Base-by-base conservation (phyloP, 35 echinoderm and acorn worm genomes). In the Ophiothrix spiculata region DNA sequence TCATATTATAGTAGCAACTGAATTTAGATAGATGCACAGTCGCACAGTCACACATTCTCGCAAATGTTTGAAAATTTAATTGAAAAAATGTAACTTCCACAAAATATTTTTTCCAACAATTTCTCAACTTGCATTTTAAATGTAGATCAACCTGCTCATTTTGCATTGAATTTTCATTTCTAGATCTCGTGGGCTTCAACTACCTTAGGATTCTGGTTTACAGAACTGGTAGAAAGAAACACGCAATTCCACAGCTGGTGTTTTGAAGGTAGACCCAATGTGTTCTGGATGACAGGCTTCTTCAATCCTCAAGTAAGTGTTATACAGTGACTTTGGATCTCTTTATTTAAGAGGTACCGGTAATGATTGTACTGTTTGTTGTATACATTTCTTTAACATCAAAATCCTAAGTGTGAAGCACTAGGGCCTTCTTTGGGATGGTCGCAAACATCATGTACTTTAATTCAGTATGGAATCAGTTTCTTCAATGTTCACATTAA, bases 271-370 rank as follows among this genome's bases (percentile, higher is more conserved):
- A 90, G 96, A 85, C 96, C 96, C 14, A 99, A 91, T 80, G 92
- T 94, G 12, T 99, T 99, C 88, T 99, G 96, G 96, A 99, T 99
- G 96, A 99, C 96, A 16, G 96, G 96, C 4, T 99, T 99, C 83
- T 99, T 99, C 81, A 99, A 99, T 76, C 96, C 96, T 89, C 96
- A 97, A 84, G 94, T 97, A 93, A 92, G 31, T 38, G 17, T 36
- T n/a, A n/a, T n/a, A n/a, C n/a, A n/a, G 37, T 75, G 39, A 36
- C 31, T 35, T 1, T 16, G 33, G 12, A 1, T 76, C 33, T 0
- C 39, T 12, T 16, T 79, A 36, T 79, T 76, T 0, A 86, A 32
- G 33, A 4, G 35, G 1, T 10, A 14, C 0, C 33, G 12, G 3
- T 32, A 25, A 34, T 25, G 21, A 19, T 78, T 0, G 40, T 10